A percentile compares a stretch with the other conserved stretches of the same genome.
Conservation (phyloP, 2,888 invertebrate species). For the Aquatica leii region DNA sequence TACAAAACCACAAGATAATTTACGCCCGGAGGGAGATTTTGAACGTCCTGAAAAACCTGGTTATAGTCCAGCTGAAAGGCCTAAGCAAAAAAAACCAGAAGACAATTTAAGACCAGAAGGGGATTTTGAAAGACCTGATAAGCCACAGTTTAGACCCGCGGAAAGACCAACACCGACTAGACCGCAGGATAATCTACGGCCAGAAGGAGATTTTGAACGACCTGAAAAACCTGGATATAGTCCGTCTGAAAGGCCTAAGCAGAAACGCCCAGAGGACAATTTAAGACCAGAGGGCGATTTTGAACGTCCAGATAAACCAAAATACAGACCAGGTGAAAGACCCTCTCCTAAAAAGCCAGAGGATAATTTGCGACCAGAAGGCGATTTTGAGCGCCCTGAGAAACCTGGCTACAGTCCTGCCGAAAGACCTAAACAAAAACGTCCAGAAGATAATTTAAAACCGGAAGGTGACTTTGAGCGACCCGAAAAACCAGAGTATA, state of each 20-base stretch:
- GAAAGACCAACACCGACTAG: slow-evolving; percentile 59
- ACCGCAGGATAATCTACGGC: slow-evolving; percentile 51
- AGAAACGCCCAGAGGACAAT: slow-evolving; percentile 62
- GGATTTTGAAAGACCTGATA: slow-evolving; percentile 59
- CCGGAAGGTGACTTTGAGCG: slow-evolving; percentile 66
- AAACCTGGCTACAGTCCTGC: slow-evolving; percentile 58
- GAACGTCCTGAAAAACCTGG: slow-evolving; percentile 61
- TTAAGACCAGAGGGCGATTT: slow-evolving; percentile 68
- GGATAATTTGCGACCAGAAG: slow-evolving; percentile 62
- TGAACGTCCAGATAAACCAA: slow-evolving; percentile 61
- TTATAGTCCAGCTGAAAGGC: slow-evolving; percentile 59
- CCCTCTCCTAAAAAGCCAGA: slow-evolving; percentile 60
- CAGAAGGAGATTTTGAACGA: slow-evolving; percentile 60
- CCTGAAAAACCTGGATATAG: slow-evolving; percentile 53
- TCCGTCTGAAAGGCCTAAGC: slow-evolving; percentile 53
- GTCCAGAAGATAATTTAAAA: slow-evolving; percentile 64
- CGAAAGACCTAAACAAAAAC: slow-evolving; percentile 59
- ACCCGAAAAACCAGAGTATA: slow-evolving; percentile 53
- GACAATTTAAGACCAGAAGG: slow-evolving; percentile 68
- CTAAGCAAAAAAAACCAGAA: slow-evolving; percentile 55
- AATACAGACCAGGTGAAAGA: slow-evolving; percentile 63
- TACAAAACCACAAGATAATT: slow-evolving; percentile 60
- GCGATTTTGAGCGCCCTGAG: slow-evolving; percentile 55
- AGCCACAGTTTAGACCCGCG: slow-evolving; percentile 61
- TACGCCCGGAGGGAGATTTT: slow-evolving; percentile 65